These are phyloP conservation scores for Ectemnius continuus DNA, from an alignment of 2,888 invertebrate genomes.

Conservation along the genomic window DNA sequence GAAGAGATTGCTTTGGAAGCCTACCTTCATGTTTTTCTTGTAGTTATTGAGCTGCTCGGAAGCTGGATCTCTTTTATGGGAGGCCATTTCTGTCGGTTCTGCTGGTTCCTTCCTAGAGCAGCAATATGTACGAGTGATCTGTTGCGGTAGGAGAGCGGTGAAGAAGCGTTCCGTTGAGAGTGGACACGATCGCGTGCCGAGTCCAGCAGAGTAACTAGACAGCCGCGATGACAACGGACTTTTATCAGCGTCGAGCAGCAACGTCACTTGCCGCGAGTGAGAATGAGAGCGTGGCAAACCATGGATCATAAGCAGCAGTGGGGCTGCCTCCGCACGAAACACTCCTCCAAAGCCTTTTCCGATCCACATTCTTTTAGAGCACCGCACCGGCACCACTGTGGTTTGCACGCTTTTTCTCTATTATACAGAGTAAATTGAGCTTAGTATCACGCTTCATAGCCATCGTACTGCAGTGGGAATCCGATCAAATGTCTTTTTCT, in stretches of 20 bases:
- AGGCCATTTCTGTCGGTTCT: slow-evolving; percentile 72
- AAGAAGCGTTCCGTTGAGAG: neutral
- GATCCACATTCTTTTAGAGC: too few relatives aligned
- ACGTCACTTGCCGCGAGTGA: slow-evolving; percentile 4
- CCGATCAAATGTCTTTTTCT: too few relatives aligned
- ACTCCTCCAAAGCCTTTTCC: too few relatives aligned
- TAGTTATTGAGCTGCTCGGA: slow-evolving; percentile 83
- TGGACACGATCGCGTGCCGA: slow-evolving; percentile 7
- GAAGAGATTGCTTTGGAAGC: neutral
- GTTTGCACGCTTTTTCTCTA: too few relatives aligned
- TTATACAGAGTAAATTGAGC: too few relatives aligned
- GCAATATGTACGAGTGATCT: slow-evolving; percentile 20
- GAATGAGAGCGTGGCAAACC: too few relatives aligned
- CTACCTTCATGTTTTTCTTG: slow-evolving; percentile 81
- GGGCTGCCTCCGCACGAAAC: too few relatives aligned
- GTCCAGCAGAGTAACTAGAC: slow-evolving; percentile 50
- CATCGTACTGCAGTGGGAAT: too few relatives aligned
- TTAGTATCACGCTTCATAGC: too few relatives aligned
- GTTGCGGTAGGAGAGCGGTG: slow-evolving; percentile 13
- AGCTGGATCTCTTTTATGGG: slow-evolving; percentile 80
- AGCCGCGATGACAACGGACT: slow-evolving; percentile 50
- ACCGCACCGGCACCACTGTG: too few relatives aligned
- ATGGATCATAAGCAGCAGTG: too few relatives aligned
- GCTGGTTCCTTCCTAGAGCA: slow-evolving; percentile 5
- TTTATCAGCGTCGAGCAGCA: slow-evolving; percentile 59